Evolutionary conservation across 64 coral and sea anemone species (phyloP), one percentile per base, ranked within the genome.

Genomic region (Actinia tenebrosa): DNA sequence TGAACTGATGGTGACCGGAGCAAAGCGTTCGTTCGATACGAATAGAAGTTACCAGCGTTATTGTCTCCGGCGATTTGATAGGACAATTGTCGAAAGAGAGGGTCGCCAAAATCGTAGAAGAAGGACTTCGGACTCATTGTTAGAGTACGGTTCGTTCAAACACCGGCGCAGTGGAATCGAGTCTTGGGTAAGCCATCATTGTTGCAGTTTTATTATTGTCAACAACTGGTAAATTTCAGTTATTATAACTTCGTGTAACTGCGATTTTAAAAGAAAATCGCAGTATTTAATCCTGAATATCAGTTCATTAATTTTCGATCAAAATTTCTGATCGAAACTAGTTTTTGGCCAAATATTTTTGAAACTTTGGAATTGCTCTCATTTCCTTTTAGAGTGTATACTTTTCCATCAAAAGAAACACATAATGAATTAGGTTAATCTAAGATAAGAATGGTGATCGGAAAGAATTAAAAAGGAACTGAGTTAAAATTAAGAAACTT

Each of bases 71-170:
- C 79, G 79, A 22, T 37, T 81, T 53, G 50, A 81, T 45, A 45
- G 45, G 22, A 52, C 43, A 20, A 22, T 81, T 45, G 4, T 75
- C 14, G 69, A 75, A 13, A 75, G 26, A 75, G 13, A n/a, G 7
- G 44, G 42, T 53, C 14, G 45, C 5, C 11, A 79, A 79, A 79
- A 45, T 17, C 79, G 23, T 16, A 81, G 79, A 50, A 30, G 79
- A 81, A 81, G 79, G 22, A 81, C 79, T 11, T 81, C 79, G 50
- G 79, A 81, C 46, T 81, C 79, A 20, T 10, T 81, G 79, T 53
- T 81, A 8, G 79, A 81, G 44, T 81, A 81, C 53, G 79, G 79
- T 14, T 81, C 79, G 50, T 20, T 50, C 27, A 81, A 81, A 81
- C 79, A 81, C 18, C 79, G 71, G 6, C 56, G 69, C 30, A 37